Evolutionary conservation across 2,797 vertebrate species (phyloP).

Genomic region (Prunella strophiata): DNA sequence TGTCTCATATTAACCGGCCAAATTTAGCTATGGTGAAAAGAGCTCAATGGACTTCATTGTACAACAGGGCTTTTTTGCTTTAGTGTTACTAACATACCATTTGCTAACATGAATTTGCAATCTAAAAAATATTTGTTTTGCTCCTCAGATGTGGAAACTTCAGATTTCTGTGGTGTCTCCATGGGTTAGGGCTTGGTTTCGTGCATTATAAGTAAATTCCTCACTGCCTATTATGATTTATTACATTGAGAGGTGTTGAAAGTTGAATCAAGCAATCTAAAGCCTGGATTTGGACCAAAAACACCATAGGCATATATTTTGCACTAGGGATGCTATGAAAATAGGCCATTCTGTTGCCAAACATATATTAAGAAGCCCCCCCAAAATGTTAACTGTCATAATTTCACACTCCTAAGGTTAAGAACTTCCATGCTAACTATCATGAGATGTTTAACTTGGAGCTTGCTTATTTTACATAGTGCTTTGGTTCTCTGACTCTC

Average conservation of each 20-base stretch:
- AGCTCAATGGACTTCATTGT: neutral
- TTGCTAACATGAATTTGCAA: neutral
- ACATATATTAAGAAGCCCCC: neutral
- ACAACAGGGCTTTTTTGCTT: neutral
- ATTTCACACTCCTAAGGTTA: constrained; percentile 48
- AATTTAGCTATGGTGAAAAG: neutral
- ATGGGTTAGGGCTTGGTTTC: neutral
- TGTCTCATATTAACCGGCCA: neutral
- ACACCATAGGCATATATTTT: constrained; percentile 53
- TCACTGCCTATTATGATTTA: constrained; percentile 53
- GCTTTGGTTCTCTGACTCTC: neutral
- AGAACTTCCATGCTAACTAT: neutral
- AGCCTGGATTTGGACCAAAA: constrained; percentile 57
- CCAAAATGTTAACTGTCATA: constrained; percentile 38
- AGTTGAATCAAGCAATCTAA: constrained; percentile 55
- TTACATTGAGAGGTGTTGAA: constrained; percentile 59
- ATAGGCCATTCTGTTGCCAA: neutral
- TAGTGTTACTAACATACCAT: neutral
- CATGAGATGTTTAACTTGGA: constrained; percentile 32
- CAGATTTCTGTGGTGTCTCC: constrained; percentile 8
- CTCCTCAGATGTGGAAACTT: constrained; percentile 15
- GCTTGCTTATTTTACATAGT: constrained; percentile 1
- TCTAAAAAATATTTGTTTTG: constrained; percentile 22
- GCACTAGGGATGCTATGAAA: constrained; percentile 35
- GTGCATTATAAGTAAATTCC: neutral